phyloP scores from a whole-genome alignment of 2,113 vertebrate species.

The Fregetta grallaria region DNA sequence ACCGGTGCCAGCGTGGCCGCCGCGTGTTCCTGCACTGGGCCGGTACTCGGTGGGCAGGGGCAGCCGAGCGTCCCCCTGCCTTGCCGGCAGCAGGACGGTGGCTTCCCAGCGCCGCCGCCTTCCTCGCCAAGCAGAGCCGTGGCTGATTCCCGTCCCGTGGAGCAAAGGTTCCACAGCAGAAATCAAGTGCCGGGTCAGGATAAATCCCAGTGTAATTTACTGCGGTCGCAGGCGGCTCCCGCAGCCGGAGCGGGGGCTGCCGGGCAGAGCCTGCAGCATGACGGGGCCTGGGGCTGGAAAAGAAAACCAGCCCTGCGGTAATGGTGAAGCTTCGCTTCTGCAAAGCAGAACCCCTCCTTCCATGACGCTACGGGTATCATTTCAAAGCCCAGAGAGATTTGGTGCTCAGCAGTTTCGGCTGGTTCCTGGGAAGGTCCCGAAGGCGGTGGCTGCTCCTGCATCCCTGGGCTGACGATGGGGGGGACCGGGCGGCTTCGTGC shows the following conservation, averaged over 20 bases:
- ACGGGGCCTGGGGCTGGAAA: not conserved
- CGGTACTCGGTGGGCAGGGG: not conserved
- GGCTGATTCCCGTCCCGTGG: accelerated
- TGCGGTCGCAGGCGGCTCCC: accelerated
- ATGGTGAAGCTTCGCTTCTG: not conserved
- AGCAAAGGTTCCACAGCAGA: not conserved
- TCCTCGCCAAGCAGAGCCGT: too few species aligned
- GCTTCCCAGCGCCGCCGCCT: not conserved
- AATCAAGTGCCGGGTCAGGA: accelerated
- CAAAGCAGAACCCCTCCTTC: not conserved
- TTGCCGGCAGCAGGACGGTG: not conserved
- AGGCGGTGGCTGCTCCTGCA: not conserved
- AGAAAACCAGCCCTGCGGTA: not conserved
- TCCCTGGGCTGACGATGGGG: not conserved
- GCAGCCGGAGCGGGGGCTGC: not conserved
- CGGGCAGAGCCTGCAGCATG: too few species aligned
- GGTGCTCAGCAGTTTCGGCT: not conserved
- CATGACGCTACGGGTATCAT: accelerated
- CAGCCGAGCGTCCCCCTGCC: not conserved
- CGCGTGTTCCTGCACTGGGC: not conserved
- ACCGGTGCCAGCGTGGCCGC: not conserved
- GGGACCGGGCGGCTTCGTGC: not conserved
- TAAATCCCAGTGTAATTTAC: not conserved
- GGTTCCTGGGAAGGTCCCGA: not conserved
- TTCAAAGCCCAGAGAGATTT: not conserved